These are phyloP conservation scores for Isurus oxyrinchus DNA, from an alignment of 2,113 vertebrate genomes.

Conservation along the genomic window DNA sequence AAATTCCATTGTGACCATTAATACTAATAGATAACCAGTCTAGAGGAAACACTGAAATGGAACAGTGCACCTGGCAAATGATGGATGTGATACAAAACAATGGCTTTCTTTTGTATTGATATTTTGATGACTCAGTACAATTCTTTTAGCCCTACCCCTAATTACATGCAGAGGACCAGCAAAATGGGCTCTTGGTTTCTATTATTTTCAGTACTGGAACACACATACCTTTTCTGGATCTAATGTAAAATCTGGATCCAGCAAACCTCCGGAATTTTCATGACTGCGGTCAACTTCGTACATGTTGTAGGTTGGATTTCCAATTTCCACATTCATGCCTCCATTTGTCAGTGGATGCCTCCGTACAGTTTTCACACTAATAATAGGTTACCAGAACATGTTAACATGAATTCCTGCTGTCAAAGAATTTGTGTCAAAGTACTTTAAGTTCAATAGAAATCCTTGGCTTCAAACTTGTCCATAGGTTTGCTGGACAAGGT, in stretches of 20 bases:
- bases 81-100: neutral
- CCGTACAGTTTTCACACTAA: conserved; percentile 87
- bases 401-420: neutral
- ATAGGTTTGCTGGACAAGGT: neutral
- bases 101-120: neutral
- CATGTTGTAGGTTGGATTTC: conserved; percentile 98
- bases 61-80: neutral
- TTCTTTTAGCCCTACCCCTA: neutral
- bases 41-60: neutral
- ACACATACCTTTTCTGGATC: conserved; percentile 85
- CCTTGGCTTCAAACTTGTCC: neutral
- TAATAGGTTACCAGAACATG: conserved; percentile 36
- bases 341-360: conserved; percentile 95
- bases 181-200: neutral
- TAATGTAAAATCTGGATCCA: conserved; percentile 84
- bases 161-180: neutral
- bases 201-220: conserved; percentile 25
- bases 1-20: neutral
- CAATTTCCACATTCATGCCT: conserved; percentile 94
- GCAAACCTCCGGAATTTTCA: conserved; percentile 76
- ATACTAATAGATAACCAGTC: neutral
- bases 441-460: neutral
- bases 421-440: neutral
- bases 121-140: neutral
- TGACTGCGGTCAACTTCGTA: conserved; percentile 96